Conservation (phyloP, 2,888 invertebrate genomes). For the Callinectes sapidus region DNA sequence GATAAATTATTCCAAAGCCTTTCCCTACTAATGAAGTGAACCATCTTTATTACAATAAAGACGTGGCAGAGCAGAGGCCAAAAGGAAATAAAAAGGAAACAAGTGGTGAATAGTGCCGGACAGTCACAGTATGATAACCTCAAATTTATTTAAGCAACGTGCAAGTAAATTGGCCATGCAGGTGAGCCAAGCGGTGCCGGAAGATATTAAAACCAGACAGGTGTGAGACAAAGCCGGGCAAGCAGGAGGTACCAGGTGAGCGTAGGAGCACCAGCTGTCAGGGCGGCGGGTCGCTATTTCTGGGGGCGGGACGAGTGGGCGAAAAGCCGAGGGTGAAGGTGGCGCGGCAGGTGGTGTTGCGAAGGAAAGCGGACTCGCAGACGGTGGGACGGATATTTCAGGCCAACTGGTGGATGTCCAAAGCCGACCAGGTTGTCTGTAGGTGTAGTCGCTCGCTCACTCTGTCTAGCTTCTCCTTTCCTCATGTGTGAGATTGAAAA, state of each 20-base stretch:
- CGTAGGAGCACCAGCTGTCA: conserved; percentile 41
- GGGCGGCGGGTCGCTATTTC: conserved; percentile 43
- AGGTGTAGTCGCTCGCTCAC: not conserved
- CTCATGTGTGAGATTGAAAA: not conserved
- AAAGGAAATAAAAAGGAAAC: conserved; percentile 6
- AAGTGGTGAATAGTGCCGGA: not conserved
- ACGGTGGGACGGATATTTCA: conserved; percentile 30
- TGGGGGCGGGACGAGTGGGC: conserved; percentile 39
- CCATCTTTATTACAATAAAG: not conserved
- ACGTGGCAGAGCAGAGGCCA: not conserved
- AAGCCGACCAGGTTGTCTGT: conserved; percentile 25
- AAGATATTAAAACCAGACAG: conserved; percentile 38
- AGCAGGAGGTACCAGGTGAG: conserved; percentile 45
- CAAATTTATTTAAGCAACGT: not conserved
- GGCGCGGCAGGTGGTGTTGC: conserved; percentile 46
- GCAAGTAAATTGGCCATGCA: not conserved
- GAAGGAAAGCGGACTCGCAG: conserved; percentile 40
- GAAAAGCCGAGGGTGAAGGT: conserved; percentile 24
- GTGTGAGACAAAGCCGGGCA: conserved; percentile 35
- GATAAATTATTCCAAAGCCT: not conserved
- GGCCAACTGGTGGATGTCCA: not conserved
- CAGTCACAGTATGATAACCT: not conserved
- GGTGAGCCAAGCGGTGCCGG: conserved; percentile 34
- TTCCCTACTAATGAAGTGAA: not conserved
- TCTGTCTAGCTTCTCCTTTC: not conserved